Conservation (phyloP, 2,797 vertebrate genomes). For the Tinamus major region DNA sequence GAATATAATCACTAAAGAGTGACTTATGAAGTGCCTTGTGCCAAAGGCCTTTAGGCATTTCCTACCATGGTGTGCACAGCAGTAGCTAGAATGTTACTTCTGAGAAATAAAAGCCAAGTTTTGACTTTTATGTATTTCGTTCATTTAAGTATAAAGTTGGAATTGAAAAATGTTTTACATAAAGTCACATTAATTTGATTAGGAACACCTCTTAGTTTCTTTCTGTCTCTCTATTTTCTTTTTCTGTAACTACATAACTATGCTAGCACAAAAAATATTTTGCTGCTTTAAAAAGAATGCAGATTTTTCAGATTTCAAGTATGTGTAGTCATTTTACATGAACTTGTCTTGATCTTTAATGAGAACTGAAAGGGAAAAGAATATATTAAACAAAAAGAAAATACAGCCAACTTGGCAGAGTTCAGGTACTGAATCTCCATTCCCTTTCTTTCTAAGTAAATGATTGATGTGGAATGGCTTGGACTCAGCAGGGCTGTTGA, state of each 20-base stretch:
- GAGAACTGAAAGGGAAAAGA: not conserved
- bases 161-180: not conserved
- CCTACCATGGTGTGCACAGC: not conserved
- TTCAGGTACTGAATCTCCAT: not conserved
- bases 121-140: not conserved
- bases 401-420: not conserved
- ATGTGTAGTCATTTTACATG: not conserved
- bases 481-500: fast-evolving
- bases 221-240: not conserved
- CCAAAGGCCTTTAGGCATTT: not conserved
- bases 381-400: not conserved
- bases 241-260: not conserved
- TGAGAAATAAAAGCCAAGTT: not conserved
- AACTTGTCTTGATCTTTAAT: not conserved
- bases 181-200: not conserved
- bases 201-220: not conserved
- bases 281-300: not conserved
- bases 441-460: not conserved
- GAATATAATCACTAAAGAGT: not conserved
- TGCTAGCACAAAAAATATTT: not conserved
- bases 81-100: not conserved
- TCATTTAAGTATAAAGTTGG: not conserved
- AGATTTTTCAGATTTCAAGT: not conserved
- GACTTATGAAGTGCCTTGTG: not conserved
- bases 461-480: not conserved